Percentiles rank a stretch among this genome's conserved stretches.
Evolutionary conservation across 2,888 invertebrate species (phyloP).

Genomic region (Dascillus cervinus): DNA sequence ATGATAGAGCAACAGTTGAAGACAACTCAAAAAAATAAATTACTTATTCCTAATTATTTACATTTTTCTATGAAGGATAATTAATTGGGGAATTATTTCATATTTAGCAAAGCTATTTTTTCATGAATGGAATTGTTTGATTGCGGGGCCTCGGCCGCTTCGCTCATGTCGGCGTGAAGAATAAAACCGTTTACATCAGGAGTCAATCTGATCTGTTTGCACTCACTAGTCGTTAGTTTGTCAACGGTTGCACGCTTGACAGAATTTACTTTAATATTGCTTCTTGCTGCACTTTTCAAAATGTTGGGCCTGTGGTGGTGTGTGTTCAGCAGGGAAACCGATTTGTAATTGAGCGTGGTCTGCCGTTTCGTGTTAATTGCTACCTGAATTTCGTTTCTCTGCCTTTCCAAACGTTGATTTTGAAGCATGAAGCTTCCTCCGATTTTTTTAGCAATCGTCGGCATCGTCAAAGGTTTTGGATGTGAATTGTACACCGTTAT

Average conservation of each 20-base stretch:
- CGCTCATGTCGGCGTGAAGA: slow-evolving; percentile 33
- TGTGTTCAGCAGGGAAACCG: slow-evolving; percentile 21
- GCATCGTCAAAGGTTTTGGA: slow-evolving; percentile 53
- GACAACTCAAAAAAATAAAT: no score
- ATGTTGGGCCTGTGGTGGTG: slow-evolving; percentile 11
- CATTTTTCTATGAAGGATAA: neutral
- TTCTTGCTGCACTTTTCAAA: slow-evolving; percentile 25
- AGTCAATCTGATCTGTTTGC: slow-evolving; percentile 31
- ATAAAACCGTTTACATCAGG: slow-evolving; percentile 33
- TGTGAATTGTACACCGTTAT: slow-evolving; percentile 45
- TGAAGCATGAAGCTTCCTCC: slow-evolving; percentile 51
- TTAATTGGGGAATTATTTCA: slow-evolving; percentile 22
- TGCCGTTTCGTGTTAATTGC: slow-evolving; percentile 29
- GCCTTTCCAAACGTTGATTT: slow-evolving; percentile 35
- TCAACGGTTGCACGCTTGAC: slow-evolving; percentile 27
- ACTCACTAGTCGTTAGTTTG: slow-evolving; percentile 28
- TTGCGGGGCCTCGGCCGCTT: slow-evolving; percentile 24
- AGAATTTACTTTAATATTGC: slow-evolving; percentile 26
- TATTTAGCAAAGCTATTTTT: slow-evolving; percentile 31
- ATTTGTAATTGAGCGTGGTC: slow-evolving; percentile 23
- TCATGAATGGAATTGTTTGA: slow-evolving; percentile 29
- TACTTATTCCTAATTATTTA: no score
- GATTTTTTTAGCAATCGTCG: slow-evolving; percentile 51
- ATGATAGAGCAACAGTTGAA: no score
- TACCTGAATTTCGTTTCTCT: slow-evolving; percentile 35